Evolutionary conservation across 2,113 vertebrate species (phyloP).

Genomic region (Hypocryptadius cinnamomeus): DNA sequence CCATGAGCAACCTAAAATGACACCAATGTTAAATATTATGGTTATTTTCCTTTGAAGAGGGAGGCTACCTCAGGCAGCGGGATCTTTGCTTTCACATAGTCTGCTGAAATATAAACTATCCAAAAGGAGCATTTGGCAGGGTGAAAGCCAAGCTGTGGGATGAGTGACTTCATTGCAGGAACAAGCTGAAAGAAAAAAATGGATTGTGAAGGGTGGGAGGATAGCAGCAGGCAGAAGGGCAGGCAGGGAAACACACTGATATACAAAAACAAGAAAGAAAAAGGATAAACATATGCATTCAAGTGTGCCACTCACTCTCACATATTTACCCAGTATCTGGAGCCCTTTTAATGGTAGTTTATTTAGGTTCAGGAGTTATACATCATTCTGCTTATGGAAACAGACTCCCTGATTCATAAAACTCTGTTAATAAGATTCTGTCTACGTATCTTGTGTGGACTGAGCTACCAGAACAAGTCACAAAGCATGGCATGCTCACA

Average conservation of each 20-base stretch:
- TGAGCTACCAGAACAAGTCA: background rate
- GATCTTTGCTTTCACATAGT: background rate
- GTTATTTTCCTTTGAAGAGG: background rate
- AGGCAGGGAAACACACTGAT: background rate
- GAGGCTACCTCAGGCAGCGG: background rate
- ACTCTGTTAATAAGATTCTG: background rate
- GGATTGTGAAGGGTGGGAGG: background rate
- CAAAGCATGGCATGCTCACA: background rate
- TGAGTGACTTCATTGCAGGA: background rate
- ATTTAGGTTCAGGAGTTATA: background rate
- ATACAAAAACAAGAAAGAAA: background rate
- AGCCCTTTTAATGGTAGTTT: background rate
- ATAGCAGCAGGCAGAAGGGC: background rate
- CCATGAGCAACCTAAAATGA: background rate
- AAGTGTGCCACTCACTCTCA: background rate
- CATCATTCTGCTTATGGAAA: background rate
- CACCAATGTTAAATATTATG: background rate
- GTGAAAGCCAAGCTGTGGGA: background rate
- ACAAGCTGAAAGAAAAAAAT: background rate
- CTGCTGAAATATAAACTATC: background rate
- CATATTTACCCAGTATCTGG: background rate
- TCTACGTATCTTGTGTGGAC: background rate
- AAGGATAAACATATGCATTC: background rate
- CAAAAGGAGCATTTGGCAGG: conserved; percentile 5
- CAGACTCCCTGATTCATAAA: background rate